Evolutionary conservation across 2,797 vertebrate genomes (phyloP).

Genomic region (Lophius americanus): DNA sequence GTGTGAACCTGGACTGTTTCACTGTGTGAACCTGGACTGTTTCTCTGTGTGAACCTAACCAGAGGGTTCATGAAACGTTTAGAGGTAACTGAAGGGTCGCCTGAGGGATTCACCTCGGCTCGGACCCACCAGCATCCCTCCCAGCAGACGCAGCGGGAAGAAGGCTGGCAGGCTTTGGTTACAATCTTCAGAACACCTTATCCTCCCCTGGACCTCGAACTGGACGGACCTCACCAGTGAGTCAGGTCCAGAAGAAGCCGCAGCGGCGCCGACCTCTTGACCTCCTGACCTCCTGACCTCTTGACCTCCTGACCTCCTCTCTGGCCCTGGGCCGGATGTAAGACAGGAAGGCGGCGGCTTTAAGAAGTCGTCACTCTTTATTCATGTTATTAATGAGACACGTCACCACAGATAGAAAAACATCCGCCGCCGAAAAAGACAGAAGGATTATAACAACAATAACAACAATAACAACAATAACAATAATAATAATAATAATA

Average conservation of each 20-base stretch:
- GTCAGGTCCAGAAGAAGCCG: conserved; percentile 29
- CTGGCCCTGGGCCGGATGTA: conserved; percentile 15
- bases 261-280: conserved; percentile 22
- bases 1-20: too few relatives aligned
- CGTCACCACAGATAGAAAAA: conserved; percentile 78
- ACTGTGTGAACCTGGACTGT: too few relatives aligned
- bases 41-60: too few relatives aligned
- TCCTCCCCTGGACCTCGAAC: too few relatives aligned
- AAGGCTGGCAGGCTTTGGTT: too few relatives aligned
- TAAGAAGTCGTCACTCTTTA: conserved; percentile 71
- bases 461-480: conserved; percentile 66
- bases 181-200: too few relatives aligned
- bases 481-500: conserved; percentile 33
- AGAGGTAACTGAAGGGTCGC: too few relatives aligned
- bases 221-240: too few relatives aligned
- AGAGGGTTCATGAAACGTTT: too few relatives aligned
- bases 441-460: conserved; percentile 55
- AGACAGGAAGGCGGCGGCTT: conserved; percentile 35
- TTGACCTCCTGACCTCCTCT: conserved; percentile 5
- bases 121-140: too few relatives aligned
- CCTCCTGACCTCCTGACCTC: conserved; percentile 28
- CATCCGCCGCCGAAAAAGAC: conserved; percentile 71
- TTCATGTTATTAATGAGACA: conserved; percentile 73
- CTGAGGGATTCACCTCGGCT: too few relatives aligned
- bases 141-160: too few relatives aligned